Conservation (phyloP, 2,888 invertebrate species). For the Lithophane socia region DNA sequence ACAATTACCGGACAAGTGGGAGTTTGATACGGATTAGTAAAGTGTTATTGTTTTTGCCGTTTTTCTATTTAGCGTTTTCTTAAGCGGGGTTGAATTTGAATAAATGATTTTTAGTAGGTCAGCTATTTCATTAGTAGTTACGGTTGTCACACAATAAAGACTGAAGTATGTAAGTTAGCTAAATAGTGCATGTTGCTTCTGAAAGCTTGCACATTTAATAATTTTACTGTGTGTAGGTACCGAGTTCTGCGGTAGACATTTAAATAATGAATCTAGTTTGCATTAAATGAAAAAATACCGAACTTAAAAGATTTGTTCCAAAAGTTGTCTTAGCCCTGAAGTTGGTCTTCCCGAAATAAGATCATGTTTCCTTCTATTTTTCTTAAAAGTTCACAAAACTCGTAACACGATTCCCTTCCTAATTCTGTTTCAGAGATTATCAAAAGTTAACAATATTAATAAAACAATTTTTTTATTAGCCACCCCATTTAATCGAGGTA, state of each 20-base stretch:
- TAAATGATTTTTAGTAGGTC: neutral
- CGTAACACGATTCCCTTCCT: slow-evolving; percentile 17
- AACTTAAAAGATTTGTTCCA: neutral
- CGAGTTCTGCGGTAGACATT: neutral
- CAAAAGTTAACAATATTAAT: slow-evolving; percentile 36
- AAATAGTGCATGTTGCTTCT: neutral
- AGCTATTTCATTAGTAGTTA: neutral
- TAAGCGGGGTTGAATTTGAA: neutral
- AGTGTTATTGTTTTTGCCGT: slow-evolving; percentile 27
- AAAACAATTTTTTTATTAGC: slow-evolving; percentile 78
- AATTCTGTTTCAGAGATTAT: slow-evolving; percentile 30
- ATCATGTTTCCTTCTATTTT: slow-evolving; percentile 4
- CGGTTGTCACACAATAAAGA: neutral
- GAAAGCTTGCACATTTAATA: neutral
- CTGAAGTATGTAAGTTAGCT: neutral
- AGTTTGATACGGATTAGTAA: slow-evolving; percentile 64
- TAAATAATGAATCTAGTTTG: neutral
- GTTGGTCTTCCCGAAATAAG: neutral
- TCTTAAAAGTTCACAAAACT: slow-evolving; percentile 10
- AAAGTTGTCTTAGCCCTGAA: slow-evolving; percentile 2
- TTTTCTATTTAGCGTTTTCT: neutral
- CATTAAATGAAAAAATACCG: neutral
- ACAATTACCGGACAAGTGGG: slow-evolving; percentile 75
- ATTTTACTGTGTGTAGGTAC: neutral
- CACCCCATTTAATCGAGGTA: slow-evolving; percentile 76